Base-by-base conservation (phyloP, 1,140 invertebrate genomes). In the Paracyclopina nana region DNA sequence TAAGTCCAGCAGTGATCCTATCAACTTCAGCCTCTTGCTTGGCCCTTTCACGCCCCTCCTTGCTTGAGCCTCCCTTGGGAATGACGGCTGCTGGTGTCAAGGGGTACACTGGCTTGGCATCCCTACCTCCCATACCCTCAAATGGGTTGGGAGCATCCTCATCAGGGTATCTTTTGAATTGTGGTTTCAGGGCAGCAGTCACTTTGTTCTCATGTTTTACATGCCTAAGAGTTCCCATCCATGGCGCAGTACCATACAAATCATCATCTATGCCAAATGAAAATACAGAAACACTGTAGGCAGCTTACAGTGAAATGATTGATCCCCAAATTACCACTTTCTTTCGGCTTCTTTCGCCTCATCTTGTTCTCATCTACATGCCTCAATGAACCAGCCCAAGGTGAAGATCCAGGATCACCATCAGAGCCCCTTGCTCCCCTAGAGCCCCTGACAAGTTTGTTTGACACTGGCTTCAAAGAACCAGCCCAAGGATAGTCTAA, bases 131-230 rank as follows among this genome's bases (percentile, higher is more conserved):
- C 14, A 16, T 28, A 4, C 12, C 28, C 20, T 38, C 9, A 38
- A 38, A 50, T 12, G 48, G 48, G 18, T 50, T 50, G 16, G 28
- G 18, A 2, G 48, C 48, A 50, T 50, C 48, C 25, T 50, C 48
- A 50, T 50, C 48, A 20, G 30, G 28, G 25, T 50, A 50, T 18
- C 48, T 12, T 30, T 50, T 50, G 24, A 20, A 40, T 16, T 50
- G 48, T 5, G 42, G 16, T 18, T 18, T 12, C 24, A 18, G 16
- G 9, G 14, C n/a, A 20, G 20, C 14, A n/a, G 34, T 38, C n/a
- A n/a, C 20, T 44, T 44, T 14, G 24, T 14, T 14, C n/a, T 14
- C 14, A 25, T 44, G 16, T 6, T 44, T 14, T 20, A 44, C 42
- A 44, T 44, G 42, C 12, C 42, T 14, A 20, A 44, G 42, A 22